Evolutionary conservation across 1,140 invertebrate genomes (phyloP).

Genomic region (Lordiphosa mommai): DNA sequence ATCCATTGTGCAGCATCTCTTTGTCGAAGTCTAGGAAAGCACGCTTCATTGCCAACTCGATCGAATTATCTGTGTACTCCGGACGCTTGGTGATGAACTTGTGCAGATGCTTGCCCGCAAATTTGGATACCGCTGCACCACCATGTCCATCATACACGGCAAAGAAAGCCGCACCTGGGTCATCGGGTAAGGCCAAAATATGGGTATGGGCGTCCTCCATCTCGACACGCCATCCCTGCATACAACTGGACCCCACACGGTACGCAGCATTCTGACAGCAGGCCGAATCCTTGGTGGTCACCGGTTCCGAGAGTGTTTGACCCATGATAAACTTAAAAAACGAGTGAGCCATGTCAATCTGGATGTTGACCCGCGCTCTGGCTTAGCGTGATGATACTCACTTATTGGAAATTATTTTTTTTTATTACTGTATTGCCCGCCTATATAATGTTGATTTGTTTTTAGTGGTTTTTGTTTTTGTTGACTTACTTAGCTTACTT

Average conservation of each 20-base stretch:
- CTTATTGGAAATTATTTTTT: conserved; percentile 6
- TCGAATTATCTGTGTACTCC: conserved; percentile 82
- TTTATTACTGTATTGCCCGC: no score
- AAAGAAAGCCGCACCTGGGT: conserved; percentile 95
- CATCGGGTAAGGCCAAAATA: conserved; percentile 93
- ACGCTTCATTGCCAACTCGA: conserved; percentile 82
- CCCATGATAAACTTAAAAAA: conserved; percentile 85
- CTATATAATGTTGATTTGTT: no score
- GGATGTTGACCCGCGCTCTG: neutral
- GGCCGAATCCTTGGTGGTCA: conserved; percentile 93
- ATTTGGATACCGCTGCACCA: conserved; percentile 93
- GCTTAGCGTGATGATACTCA: conserved; percentile 12
- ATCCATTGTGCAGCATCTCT: conserved; percentile 93
- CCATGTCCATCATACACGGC: conserved; percentile 90
- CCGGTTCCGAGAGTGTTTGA: conserved; percentile 95
- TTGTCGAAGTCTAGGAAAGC: conserved; percentile 95
- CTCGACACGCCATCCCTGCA: conserved; percentile 99
- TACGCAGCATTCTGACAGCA: conserved; percentile 84
- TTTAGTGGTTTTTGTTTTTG: no score
- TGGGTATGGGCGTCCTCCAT: conserved; percentile 99
- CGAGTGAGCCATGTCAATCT: neutral
- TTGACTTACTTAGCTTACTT: no score
- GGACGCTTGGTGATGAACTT: conserved; percentile 88
- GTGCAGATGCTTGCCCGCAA: conserved; percentile 96
- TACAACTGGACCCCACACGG: conserved; percentile 95